A percentile compares a stretch with the other conserved stretches of the same genome.
These are phyloP conservation scores for Callipepla squamata DNA, from an alignment of 2,113 vertebrate genomes.

Conservation along the genomic window DNA sequence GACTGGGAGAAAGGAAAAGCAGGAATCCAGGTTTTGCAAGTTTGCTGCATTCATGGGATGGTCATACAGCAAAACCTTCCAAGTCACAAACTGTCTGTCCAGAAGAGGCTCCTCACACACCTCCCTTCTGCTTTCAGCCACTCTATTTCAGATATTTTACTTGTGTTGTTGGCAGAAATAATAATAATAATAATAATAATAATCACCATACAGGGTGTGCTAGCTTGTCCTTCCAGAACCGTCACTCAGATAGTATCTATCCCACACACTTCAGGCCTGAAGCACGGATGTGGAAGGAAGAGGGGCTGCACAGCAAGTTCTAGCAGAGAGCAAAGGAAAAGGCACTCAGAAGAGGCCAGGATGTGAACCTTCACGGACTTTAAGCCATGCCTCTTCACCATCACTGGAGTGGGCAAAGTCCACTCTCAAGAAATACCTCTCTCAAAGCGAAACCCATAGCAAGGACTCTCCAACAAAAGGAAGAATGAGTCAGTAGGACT, in stretches of 20 bases:
- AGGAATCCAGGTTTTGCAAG: conserved; percentile 64
- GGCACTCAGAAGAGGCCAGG: background rate
- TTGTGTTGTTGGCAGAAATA: background rate
- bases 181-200: background rate
- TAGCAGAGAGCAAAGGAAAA: background rate
- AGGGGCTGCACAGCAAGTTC: background rate
- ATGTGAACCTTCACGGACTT: background rate
- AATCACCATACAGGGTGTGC: background rate
- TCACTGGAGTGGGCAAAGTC: background rate
- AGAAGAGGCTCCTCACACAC: background rate
- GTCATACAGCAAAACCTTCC: conserved; percentile 30
- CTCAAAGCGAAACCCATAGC: background rate
- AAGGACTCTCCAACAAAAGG: background rate
- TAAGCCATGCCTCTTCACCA: rapidly evolving
- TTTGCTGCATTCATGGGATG: background rate
- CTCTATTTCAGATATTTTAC: background rate
- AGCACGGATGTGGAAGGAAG: background rate
- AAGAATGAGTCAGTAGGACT: background rate
- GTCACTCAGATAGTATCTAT: conserved; percentile 11
- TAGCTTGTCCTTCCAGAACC: conserved; percentile 36
- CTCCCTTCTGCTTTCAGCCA: background rate
- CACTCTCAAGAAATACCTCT: background rate
- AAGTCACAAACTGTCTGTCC: conserved; percentile 24
- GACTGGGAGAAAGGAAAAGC: conserved; percentile 45
- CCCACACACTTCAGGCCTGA: background rate